Evolutionary conservation across 2,797 vertebrate genomes (phyloP).

Genomic region (Tachyglossus aculeatus): DNA sequence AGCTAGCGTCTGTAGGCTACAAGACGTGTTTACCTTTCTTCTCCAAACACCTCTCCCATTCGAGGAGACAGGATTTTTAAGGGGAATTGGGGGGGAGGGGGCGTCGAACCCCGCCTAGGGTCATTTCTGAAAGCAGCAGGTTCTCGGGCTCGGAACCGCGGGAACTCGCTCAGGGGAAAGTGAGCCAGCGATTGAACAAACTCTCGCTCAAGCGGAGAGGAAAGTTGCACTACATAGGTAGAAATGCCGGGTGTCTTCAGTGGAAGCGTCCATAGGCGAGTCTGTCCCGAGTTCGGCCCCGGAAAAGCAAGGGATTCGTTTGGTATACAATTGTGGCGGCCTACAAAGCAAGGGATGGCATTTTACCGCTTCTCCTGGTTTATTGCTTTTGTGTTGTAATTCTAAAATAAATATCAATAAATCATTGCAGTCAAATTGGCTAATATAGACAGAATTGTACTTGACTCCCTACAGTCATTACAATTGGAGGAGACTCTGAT

Average conservation of each 20-base stretch:
- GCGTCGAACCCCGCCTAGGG: conserved; percentile 45
- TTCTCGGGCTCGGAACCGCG: conserved; percentile 50
- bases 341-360: background rate
- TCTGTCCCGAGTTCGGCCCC: conserved; percentile 43
- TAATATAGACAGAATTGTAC: conserved; percentile 74
- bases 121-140: conserved; percentile 63
- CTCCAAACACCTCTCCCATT: conserved; percentile 42
- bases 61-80: conserved; percentile 54
- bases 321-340: conserved; percentile 19
- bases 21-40: conserved; percentile 44
- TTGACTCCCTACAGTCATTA: conserved; percentile 79
- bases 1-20: conserved; percentile 55
- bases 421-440: conserved; percentile 70
- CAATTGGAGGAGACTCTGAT: conserved; percentile 78
- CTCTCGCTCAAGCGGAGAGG: conserved; percentile 38
- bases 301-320: conserved; percentile 20
- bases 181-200: conserved; percentile 49
- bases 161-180: conserved; percentile 57
- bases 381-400: conserved; percentile 65
- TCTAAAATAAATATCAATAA: conserved; percentile 76
- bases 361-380: conserved; percentile 37
- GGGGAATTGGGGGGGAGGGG: conserved; percentile 55
- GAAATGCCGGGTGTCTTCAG: conserved; percentile 13
- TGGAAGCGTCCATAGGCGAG: conserved; percentile 8
- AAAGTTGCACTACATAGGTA: conserved; percentile 24